Evolutionary conservation across 1,140 invertebrate genomes (phyloP), one percentile per base, ranked within the genome.

Genomic region (Drosophila paulistorum): DNA sequence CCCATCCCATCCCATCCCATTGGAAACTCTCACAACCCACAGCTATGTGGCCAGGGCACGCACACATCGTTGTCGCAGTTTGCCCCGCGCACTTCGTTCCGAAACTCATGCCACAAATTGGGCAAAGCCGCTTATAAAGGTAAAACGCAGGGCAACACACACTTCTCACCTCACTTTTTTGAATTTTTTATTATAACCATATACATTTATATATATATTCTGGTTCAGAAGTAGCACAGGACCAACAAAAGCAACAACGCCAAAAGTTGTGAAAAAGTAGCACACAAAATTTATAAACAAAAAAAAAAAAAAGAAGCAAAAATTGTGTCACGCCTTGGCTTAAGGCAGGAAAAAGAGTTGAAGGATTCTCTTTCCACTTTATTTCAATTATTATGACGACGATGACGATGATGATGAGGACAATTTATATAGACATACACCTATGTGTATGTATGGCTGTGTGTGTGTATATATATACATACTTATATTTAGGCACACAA

Each of bases 71-170:
- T 23, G 37, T 14, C 20, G 58, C 26, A 26, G 17, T 60, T 60
- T 37, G 45, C 45, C 45, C 37, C 59, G 55, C 14, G 6, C 37
- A 23, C 64, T 39, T 11, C 54, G 9, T n/a, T 33, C 55, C 11
- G 20, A 9, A 33, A 33, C 64, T 65, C 60, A 67, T 60, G 64
- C 80, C 67, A 54, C 81, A 87, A 87, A 87, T 87, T 87, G 84
- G 68, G 58, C 77, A 84, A 87, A 87, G 84, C 84, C 84, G 84
- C 84, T 87, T 87, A 87, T 89, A 87, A 87, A 87, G 84, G 84
- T 90, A 89, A 51, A 87, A 84, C 73, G 83, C 79, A 79, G 80
- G 73, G 71, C 82, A 72, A 75, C 79, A 85, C 71, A 80, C 81
- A 57, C 54, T 57, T 57, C 30, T 57, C 45, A 20, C 45, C 45